Percentiles rank a stretch among this genome's conserved stretches.
Conservation (phyloP, 2,113 vertebrate genomes). For the Piprites chloris region DNA sequence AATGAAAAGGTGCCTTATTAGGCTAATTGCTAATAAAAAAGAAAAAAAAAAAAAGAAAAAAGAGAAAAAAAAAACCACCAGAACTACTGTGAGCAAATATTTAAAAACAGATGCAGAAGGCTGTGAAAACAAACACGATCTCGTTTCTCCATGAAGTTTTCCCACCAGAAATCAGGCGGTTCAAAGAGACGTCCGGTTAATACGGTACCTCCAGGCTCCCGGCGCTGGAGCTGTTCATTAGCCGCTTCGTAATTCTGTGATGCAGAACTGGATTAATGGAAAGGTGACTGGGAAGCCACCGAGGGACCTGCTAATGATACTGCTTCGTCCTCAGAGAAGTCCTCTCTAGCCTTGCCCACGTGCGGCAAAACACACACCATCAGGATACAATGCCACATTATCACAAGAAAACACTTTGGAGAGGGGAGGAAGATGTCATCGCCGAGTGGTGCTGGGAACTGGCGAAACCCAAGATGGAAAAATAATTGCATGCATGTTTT, state of each 20-base stretch:
- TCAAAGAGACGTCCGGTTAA: constrained; percentile 68
- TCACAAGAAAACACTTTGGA: constrained; percentile 48
- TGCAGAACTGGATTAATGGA: constrained; percentile 68
- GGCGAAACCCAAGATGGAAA: constrained; percentile 61
- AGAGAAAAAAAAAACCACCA: not conserved
- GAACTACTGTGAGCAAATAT: constrained; percentile 59
- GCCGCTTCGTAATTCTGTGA: constrained; percentile 41
- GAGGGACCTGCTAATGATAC: constrained; percentile 66
- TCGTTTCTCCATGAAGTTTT: constrained; percentile 41
- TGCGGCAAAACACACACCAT: constrained; percentile 32
- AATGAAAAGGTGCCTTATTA: constrained; percentile 70
- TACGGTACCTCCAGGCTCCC: constrained; percentile 56
- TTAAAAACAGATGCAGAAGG: constrained; percentile 57
- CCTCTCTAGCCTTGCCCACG: constrained; percentile 48
- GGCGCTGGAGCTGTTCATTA: constrained; percentile 62
- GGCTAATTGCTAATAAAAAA: constrained; percentile 63
- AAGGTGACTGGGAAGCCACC: constrained; percentile 63
- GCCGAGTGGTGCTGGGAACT: constrained; percentile 1
- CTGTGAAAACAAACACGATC: constrained; percentile 56
- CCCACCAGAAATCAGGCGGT: constrained; percentile 64
- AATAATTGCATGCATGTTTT: constrained; percentile 70
- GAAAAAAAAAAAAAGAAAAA: not conserved
- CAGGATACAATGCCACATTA: constrained; percentile 40
- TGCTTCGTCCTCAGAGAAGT: constrained; percentile 42
- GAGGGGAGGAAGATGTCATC: constrained; percentile 47